Evolutionary conservation across 2,888 invertebrate species (phyloP).

Genomic region (Hydrotaea diabolus): DNA sequence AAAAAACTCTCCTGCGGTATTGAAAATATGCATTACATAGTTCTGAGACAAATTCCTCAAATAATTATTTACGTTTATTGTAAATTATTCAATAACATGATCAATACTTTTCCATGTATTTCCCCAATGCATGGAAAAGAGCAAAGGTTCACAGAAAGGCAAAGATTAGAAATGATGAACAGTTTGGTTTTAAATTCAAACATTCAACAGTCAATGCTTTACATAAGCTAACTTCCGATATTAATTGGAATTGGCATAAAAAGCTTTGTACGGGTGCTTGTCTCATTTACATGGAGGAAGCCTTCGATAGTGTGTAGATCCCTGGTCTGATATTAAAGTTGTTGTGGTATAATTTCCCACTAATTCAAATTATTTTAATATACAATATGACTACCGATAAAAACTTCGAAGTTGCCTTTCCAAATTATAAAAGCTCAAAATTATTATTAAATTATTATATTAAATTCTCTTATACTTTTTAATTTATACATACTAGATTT

Average conservation of each 20-base stretch:
- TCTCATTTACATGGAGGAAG: too few species aligned
- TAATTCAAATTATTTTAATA: too few species aligned
- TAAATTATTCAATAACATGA: not conserved
- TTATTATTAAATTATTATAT: too few species aligned
- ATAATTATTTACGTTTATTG: not conserved
- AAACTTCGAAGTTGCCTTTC: too few species aligned
- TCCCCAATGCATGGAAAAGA: not conserved
- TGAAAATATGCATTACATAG: conserved; percentile 11
- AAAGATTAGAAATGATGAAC: too few species aligned
- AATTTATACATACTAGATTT: conserved; percentile 30
- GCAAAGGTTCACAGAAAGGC: too few species aligned
- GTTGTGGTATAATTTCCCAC: not conserved
- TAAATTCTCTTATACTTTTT: conserved; percentile 12
- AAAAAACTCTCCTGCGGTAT: conserved; percentile 36
- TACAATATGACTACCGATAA: not conserved
- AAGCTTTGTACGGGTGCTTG: conserved; percentile 1
- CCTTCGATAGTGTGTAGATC: not conserved
- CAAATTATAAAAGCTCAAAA: too few species aligned
- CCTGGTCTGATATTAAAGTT: not conserved
- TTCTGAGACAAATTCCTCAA: not conserved
- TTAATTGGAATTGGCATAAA: conserved; percentile 26
- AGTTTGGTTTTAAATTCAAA: not conserved
- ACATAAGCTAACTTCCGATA: not conserved
- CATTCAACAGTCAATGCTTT: conserved; percentile 7
- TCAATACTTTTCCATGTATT: too few species aligned